Evolutionary conservation across 2,888 invertebrate genomes (phyloP).

Genomic region (Mycalesis mineus): DNA sequence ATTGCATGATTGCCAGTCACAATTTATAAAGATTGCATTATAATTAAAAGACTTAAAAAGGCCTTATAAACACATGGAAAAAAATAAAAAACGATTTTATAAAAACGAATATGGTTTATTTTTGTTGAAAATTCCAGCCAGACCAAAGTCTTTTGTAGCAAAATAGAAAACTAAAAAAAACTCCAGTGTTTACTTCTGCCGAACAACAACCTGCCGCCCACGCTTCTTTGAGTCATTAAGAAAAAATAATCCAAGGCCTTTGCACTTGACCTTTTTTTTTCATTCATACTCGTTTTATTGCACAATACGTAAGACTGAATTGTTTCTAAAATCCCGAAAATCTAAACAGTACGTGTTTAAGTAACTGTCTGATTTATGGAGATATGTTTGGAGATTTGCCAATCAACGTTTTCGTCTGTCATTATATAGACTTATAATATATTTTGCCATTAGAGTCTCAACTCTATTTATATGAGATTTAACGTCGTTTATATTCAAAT

Average conservation of each 20-base stretch:
- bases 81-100: no score
- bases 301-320: constrained; percentile 20
- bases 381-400: constrained; percentile 24
- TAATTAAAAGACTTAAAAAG: no score
- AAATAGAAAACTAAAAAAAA: no score
- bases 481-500: not conserved
- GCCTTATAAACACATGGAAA: no score
- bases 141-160: no score
- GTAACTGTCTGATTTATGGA: constrained; percentile 32
- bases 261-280: constrained; percentile 19
- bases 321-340: constrained; percentile 25
- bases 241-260: constrained; percentile 18
- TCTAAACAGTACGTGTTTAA: constrained; percentile 26
- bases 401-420: constrained; percentile 23
- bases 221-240: constrained; percentile 14
- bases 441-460: constrained; percentile 11
- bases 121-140: no score
- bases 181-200: constrained; percentile 15
- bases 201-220: constrained; percentile 21
- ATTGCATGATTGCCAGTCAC: no score
- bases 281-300: constrained; percentile 24
- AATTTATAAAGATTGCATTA: no score
- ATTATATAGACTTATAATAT: constrained; percentile 1
- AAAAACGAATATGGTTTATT: no score
- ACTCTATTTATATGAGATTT: not conserved